Percentiles rank a stretch among this genome's conserved stretches.
Evolutionary conservation across 2,797 vertebrate genomes (phyloP).

Genomic region (Prunella strophiata): DNA sequence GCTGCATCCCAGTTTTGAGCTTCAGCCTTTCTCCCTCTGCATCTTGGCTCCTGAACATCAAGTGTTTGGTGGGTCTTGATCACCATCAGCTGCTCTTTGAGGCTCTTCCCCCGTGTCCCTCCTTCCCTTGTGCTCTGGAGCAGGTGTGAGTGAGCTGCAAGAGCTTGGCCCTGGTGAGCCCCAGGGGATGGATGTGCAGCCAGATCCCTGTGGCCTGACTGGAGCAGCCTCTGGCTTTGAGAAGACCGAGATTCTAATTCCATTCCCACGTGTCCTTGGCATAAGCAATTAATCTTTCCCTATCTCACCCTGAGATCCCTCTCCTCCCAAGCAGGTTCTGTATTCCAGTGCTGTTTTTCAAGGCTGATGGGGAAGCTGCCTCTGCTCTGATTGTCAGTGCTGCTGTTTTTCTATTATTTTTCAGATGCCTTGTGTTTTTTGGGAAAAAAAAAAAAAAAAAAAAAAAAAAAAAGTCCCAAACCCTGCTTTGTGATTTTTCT

Average conservation of each 20-base stretch:
- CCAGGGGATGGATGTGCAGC: not conserved
- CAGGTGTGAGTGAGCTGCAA: not conserved
- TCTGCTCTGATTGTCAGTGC: not conserved
- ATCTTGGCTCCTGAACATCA: not conserved
- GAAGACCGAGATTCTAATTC: not conserved
- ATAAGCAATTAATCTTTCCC: not conserved
- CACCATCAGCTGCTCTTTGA: fast-evolving
- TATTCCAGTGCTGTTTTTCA: not conserved
- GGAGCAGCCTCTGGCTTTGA: not conserved
- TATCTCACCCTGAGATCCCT: not conserved
- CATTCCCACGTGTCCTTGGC: not conserved
- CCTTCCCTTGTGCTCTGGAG: not conserved
- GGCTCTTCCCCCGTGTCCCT: not conserved
- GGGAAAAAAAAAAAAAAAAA: fast-evolving
- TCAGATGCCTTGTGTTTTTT: conserved; percentile 25
- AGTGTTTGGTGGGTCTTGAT: not conserved
- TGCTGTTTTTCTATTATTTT: conserved; percentile 33
- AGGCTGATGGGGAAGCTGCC: conserved; percentile 26
- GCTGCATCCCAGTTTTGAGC: not conserved
- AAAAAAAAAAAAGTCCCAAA: not conserved
- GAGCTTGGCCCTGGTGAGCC: not conserved
- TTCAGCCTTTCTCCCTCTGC: not conserved
- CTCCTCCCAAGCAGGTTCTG: not conserved
- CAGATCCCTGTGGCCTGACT: fast-evolving
- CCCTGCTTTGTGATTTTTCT: conserved; percentile 26